Evolutionary conservation across 2,888 invertebrate genomes (phyloP).

Genomic region (Drepanosiphum platanoidis): DNA sequence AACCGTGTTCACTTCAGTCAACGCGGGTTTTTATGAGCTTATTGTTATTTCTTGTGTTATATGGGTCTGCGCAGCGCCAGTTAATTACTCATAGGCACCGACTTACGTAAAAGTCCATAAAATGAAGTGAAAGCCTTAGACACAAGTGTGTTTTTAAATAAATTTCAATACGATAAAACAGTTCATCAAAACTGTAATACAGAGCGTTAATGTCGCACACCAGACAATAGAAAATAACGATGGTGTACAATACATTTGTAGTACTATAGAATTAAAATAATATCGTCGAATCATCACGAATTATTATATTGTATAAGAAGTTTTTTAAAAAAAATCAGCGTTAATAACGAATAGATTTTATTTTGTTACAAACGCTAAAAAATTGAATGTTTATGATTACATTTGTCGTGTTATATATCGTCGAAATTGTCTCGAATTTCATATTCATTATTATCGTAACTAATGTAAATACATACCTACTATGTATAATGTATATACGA

Average conservation of each 20-base stretch:
- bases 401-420: not conserved
- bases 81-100: not conserved
- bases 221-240: not conserved
- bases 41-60: conserved; percentile 18
- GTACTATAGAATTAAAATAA: not conserved
- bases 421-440: not conserved
- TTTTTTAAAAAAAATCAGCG: no score
- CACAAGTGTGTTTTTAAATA: not conserved
- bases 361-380: not conserved
- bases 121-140: conserved; percentile 36
- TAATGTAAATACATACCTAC: not conserved
- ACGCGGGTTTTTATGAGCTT: conserved; percentile 23
- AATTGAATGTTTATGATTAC: not conserved
- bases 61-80: not conserved
- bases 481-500: no score
- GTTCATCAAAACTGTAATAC: not conserved
- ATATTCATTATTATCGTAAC: not conserved
- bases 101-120: conserved; percentile 51
- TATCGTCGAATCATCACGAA: not conserved
- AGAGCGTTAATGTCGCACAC: conserved; percentile 6
- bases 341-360: not conserved
- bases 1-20: not conserved
- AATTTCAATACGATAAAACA: conserved; percentile 11
- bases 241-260: not conserved
- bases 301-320: not conserved